These are phyloP conservation scores for Harpagifer antarcticus DNA, from an alignment of 2,797 vertebrate genomes.

Conservation along the genomic window DNA sequence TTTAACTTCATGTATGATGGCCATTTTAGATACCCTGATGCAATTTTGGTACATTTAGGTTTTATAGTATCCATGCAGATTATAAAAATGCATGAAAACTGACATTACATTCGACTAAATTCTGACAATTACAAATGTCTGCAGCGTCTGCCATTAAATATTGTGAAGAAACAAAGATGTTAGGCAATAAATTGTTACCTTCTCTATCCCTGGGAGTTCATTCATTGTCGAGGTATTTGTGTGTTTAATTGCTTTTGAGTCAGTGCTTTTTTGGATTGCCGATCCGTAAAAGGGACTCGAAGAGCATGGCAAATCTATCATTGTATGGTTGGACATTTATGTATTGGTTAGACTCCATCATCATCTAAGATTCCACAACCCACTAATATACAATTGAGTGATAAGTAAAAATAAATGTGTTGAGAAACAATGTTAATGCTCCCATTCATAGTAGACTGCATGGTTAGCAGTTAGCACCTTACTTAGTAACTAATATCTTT, in stretches of 20 bases:
- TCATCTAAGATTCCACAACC: neutral
- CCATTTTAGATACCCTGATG: constrained; percentile 27
- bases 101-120: constrained; percentile 14
- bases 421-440: neutral
- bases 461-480: neutral
- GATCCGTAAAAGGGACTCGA: neutral
- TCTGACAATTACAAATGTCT: constrained; percentile 18
- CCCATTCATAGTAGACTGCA: neutral
- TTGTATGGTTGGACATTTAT: neutral
- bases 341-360: neutral
- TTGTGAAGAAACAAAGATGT: constrained; percentile 28
- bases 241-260: neutral
- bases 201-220: neutral
- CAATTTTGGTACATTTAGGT: constrained; percentile 49
- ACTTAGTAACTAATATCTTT: neutral
- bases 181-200: constrained; percentile 49
- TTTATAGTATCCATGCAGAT: constrained; percentile 25
- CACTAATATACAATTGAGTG: neutral
- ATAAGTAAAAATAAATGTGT: neutral
- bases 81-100: constrained; percentile 40
- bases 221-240: neutral
- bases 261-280: too few relatives aligned
- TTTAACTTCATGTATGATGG: neutral
- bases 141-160: constrained; percentile 18
- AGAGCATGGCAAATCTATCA: neutral